These are phyloP conservation scores for Gymnoscopelus microlampas DNA, from an alignment of 2,797 vertebrate species.

Conservation along the genomic window DNA sequence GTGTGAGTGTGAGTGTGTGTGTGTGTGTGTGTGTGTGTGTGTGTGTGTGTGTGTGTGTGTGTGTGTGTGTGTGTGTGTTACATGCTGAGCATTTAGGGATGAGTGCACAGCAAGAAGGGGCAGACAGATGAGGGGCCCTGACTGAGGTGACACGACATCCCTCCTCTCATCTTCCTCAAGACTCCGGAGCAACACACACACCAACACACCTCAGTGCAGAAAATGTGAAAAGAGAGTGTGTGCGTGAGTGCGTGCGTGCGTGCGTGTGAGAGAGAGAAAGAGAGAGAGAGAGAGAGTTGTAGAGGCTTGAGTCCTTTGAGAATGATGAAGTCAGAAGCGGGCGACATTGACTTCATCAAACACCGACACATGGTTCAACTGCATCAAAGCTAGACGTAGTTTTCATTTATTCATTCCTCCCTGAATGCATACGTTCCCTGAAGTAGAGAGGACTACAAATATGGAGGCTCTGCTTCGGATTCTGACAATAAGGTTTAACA, in stretches of 20 bases:
- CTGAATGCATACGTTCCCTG: too few relatives aligned
- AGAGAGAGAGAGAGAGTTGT: constrained; percentile 11
- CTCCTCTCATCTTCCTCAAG: constrained; percentile 65
- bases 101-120: constrained; percentile 46
- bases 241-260: too few relatives aligned
- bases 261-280: constrained; percentile 26
- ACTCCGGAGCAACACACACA: constrained; percentile 50
- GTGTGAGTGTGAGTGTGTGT: constrained; percentile 9
- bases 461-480: too few relatives aligned
- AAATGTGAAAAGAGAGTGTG: too few relatives aligned
- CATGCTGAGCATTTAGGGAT: constrained; percentile 37
- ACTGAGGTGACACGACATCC: constrained; percentile 73
- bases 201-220: not conserved
- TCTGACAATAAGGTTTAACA: too few relatives aligned
- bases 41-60: constrained; percentile 5
- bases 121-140: constrained; percentile 74
- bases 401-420: constrained; percentile 9
- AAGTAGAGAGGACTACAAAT: too few relatives aligned
- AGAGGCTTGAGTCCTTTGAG: constrained; percentile 20
- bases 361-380: constrained; percentile 43
- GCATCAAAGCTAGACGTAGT: constrained; percentile 25
- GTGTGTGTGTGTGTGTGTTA: constrained; percentile 10
- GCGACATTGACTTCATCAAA: constrained; percentile 55
- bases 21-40: constrained; percentile 32
- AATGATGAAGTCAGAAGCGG: constrained; percentile 52